Base-by-base conservation (phyloP, 2,113 vertebrate genomes). In the Leptodactylus fuscus region DNA sequence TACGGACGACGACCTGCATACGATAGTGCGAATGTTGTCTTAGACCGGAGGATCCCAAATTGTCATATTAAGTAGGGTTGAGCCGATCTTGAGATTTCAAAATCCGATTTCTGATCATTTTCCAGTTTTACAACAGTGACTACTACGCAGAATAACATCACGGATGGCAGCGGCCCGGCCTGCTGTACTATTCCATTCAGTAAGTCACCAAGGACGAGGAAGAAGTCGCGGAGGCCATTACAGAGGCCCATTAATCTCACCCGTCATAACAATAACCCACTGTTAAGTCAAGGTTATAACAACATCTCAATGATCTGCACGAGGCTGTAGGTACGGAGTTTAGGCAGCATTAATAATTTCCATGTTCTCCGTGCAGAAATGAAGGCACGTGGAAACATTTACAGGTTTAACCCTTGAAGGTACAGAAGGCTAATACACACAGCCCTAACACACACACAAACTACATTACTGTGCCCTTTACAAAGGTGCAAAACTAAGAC, bases 211-310 rank as follows among this genome's bases (percentile, higher is more conserved):
- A 75, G 70, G 81, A 55, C 81, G 34, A 18, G 34, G 0, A 12
- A 16, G 41, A 29, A 27, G n/a, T 12, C 18, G 11, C 20, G 11
- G 18, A 22, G 41, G 80, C 27, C 58, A 81, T 67, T 49, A 53
- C 34, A 22, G 5, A 41, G 27, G 67, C 18, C 9, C 81, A 73
- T 75, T 44, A 22, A 60, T 58, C 48, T 41, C 34, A 8, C 5
- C 16, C 44, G 22, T 29, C 49, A 74, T 51, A 51, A 82, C 71
- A 75, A 75, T 13, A 22, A 74, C 34, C 81, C 81, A 32, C 71
- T 32, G 32, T 15, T 46, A 75, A 73, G 65, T 38, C 67, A 82
- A 83, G 70, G 82, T 60, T 75, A 83, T 58, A 51, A 51, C n/a
- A 32, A 73, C 48, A 12, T 82, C 24, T 18, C 2, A 36, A 27